These are phyloP conservation scores for Xylocopa sonorina DNA, from an alignment of 1,140 invertebrate species.

Conservation along the genomic window DNA sequence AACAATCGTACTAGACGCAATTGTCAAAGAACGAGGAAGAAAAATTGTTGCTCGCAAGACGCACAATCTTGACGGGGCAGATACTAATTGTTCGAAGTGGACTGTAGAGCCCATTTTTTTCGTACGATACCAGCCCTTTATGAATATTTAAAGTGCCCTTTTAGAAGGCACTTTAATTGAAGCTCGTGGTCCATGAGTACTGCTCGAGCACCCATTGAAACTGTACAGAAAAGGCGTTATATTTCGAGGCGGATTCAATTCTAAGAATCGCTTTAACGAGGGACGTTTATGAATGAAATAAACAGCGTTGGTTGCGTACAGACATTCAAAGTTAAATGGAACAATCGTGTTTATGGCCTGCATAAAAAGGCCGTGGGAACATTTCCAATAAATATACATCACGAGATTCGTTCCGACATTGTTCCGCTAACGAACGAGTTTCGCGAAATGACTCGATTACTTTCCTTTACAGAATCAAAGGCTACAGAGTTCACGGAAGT, in stretches of 20 bases:
- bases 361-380: neutral
- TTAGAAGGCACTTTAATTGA: slow-evolving; percentile 14
- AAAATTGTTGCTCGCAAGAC: neutral
- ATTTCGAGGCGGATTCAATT: slow-evolving; percentile 14
- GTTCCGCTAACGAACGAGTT: slow-evolving; percentile 96
- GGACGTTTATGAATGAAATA: neutral
- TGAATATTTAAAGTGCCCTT: slow-evolving; percentile 17
- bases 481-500: slow-evolving; percentile 96
- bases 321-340: neutral
- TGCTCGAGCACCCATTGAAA: slow-evolving; percentile 15
- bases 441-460: too few species aligned
- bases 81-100: neutral
- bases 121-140: slow-evolving; percentile 2
- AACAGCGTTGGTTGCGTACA: neutral
- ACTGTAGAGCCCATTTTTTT: slow-evolving; percentile 14
- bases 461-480: slow-evolving; percentile 96
- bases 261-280: neutral
- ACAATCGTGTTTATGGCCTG: neutral
- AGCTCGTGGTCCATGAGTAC: neutral
- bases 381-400: neutral
- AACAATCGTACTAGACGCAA: neutral
- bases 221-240: slow-evolving; percentile 10
- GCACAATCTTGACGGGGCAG: neutral
- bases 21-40: neutral
- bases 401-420: neutral